Evolutionary conservation across 2,888 invertebrate genomes (phyloP).

Genomic region (Phaonia tiefii): DNA sequence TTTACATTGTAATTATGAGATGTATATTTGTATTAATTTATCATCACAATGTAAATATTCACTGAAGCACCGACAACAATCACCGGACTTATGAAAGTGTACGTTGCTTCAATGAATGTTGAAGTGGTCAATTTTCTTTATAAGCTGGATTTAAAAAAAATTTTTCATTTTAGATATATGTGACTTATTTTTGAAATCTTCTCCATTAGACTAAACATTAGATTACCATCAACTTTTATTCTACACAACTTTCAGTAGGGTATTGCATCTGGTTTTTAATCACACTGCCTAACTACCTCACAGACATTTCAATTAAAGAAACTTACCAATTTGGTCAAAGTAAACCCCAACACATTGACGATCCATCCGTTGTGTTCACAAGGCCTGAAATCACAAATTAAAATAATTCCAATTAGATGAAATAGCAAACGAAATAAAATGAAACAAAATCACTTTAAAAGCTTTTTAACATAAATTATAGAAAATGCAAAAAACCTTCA

Average conservation of each 20-base stretch:
- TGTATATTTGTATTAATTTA: too few relatives aligned
- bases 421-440: constrained; percentile 3
- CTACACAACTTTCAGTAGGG: not conserved
- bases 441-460: not conserved
- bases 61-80: too few relatives aligned
- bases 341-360: not conserved
- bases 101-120: too few relatives aligned
- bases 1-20: too few relatives aligned
- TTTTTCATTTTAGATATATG: too few relatives aligned
- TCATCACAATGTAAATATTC: too few relatives aligned
- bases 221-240: too few relatives aligned
- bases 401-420: constrained; percentile 48
- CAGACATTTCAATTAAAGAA: constrained; percentile 42
- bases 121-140: too few relatives aligned
- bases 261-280: not conserved
- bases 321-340: constrained; percentile 41
- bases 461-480: constrained; percentile 43
- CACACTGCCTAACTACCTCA: not conserved
- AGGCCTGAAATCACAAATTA: constrained; percentile 36
- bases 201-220: too few relatives aligned
- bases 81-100: too few relatives aligned
- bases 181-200: too few relatives aligned
- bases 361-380: constrained; percentile 6
- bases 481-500: constrained; percentile 43
- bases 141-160: too few relatives aligned